phyloP scores from a whole-genome alignment of 2,113 vertebrate genomes.

The Pontoporia blainvillei region DNA sequence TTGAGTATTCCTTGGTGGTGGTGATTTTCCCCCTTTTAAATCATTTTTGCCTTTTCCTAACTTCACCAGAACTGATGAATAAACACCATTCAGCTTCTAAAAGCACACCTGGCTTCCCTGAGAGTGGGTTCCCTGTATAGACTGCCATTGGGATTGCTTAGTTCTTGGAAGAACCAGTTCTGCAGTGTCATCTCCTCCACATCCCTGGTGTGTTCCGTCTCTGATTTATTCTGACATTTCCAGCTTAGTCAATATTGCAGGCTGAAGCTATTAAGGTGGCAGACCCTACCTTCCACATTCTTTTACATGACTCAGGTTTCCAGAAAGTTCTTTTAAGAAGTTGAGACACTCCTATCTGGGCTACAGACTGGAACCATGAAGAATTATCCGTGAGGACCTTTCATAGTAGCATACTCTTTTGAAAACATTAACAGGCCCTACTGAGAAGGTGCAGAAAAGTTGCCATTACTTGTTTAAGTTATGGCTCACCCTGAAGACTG shows the following conservation, averaged over 20 bases:
- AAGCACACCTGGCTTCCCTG: neutral
- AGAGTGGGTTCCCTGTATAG: neutral
- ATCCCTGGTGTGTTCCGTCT: neutral
- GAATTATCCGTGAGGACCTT: neutral
- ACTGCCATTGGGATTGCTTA: neutral
- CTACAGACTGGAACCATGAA: neutral
- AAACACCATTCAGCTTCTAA: neutral
- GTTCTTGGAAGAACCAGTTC: neutral
- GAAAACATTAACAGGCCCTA: neutral
- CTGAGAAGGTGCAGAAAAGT: neutral
- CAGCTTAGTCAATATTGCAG: neutral
- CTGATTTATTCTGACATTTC: neutral
- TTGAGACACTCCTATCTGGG: neutral
- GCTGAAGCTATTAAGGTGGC: neutral
- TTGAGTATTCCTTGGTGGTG: neutral
- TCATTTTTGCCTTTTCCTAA: neutral
- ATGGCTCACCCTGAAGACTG: neutral
- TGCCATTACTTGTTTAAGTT: neutral
- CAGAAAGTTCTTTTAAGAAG: neutral
- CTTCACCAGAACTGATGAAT: neutral
- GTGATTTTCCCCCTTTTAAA: neutral
- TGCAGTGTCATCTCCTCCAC: neutral
- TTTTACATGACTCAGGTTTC: slow-evolving; percentile 24
- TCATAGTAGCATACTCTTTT: neutral
- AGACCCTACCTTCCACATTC: neutral